Evolutionary conservation across 2,888 invertebrate species (phyloP).

Genomic region (Gastracanthus pulcherrimus): DNA sequence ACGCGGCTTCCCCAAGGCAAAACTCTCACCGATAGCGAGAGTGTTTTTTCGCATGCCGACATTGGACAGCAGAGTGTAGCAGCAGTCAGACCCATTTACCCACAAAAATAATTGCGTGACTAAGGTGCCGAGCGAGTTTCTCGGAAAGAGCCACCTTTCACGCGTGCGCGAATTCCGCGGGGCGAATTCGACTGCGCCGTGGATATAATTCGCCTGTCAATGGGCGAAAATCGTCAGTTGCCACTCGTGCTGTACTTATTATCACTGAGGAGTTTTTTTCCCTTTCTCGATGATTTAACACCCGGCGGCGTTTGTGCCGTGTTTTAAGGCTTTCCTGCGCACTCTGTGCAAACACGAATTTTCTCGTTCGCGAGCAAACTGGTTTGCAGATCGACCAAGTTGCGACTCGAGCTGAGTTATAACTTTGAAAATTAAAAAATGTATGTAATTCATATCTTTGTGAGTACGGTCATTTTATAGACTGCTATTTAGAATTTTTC

Average conservation of each 20-base stretch:
- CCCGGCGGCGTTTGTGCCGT: not conserved
- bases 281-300: conserved; percentile 15
- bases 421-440: not conserved
- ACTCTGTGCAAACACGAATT: not conserved
- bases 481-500: not conserved
- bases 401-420: not conserved
- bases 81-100: conserved; percentile 17
- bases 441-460: not conserved
- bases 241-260: not conserved
- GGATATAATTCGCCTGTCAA: conserved; percentile 24
- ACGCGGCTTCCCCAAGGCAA: not conserved
- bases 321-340: not conserved
- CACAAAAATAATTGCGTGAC: conserved; percentile 40
- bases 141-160: conserved; percentile 4
- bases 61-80: not conserved
- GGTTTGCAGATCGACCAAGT: not conserved
- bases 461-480: not conserved
- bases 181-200: not conserved
- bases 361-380: conserved; percentile 1
- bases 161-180: not conserved
- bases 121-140: not conserved
- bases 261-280: too few species aligned
- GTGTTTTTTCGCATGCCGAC: conserved; percentile 24
- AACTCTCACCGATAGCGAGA: conserved; percentile 8
- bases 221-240: conserved; percentile 29